Percentiles rank a stretch among this genome's conserved stretches.
phyloP scores from a whole-genome alignment of 1,140 invertebrate species.

The Hylaeus anthracinus region DNA sequence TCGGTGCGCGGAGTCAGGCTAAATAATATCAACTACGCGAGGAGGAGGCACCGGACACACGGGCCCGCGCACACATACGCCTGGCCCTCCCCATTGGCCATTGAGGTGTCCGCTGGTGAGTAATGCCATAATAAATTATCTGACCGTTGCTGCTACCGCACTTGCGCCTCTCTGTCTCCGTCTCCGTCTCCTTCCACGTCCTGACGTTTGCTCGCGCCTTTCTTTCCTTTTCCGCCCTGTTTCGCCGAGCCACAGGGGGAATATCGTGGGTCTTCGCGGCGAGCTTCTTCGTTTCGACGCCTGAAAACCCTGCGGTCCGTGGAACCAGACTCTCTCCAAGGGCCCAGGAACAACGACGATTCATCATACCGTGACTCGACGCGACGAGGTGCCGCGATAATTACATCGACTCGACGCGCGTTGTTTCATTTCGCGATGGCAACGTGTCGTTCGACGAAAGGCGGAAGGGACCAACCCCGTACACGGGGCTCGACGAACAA shows the following conservation, averaged over 20 bases:
- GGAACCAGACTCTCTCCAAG: not conserved
- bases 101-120: slow-evolving; percentile 77
- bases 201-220: slow-evolving; percentile 16
- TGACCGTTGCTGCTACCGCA: slow-evolving; percentile 60
- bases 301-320: slow-evolving; percentile 22
- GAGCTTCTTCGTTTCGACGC: slow-evolving; percentile 25
- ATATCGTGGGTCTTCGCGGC: slow-evolving; percentile 24
- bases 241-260: not conserved
- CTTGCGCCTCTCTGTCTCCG: slow-evolving; percentile 55
- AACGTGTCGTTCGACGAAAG: too few relatives aligned
- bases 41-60: slow-evolving; percentile 59
- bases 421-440: too few relatives aligned
- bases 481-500: slow-evolving; percentile 44
- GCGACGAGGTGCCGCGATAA: too few relatives aligned
- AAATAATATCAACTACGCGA: slow-evolving; percentile 74
- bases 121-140: slow-evolving; percentile 79
- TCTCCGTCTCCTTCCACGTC: not conserved
- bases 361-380: too few relatives aligned
- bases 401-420: too few relatives aligned
- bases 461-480: not conserved
- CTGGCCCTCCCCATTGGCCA: slow-evolving; percentile 67
- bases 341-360: too few relatives aligned
- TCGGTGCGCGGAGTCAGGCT: slow-evolving; percentile 49
- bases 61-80: slow-evolving; percentile 54
- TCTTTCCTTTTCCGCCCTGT: not conserved